Base-by-base conservation (phyloP, 2,113 vertebrate species). In the Lagopus muta region DNA sequence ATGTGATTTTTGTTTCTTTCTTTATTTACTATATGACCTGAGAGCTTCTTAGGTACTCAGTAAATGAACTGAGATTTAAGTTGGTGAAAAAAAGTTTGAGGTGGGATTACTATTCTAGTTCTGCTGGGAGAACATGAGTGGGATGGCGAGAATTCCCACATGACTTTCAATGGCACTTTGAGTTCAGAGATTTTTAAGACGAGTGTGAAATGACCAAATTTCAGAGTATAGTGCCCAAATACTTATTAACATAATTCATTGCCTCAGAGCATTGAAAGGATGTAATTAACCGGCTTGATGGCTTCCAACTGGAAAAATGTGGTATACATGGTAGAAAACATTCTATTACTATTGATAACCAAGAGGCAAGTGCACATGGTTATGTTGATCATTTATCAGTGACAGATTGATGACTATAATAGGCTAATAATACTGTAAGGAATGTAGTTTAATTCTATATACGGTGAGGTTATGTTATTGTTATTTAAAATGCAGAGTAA, bases 311-410 rank as follows among this genome's bases (percentile, higher is more conserved):
- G 83, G 65, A 86, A 86, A 71, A 50, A 55, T 61, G 18, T 20
- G 70, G 19, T 8, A 3, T 8, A 3, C 4, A 47, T 10, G 8
- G 40, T 36, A 85, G 74, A 58, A 82, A 94, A 65, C 32, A 42
- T 40, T 40, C 58, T 27, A 54, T 66, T 3, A 4, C 50, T 89
- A 94, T 92, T 94, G 91, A 77, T 71, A 89, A 88, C 82, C 84
- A 82, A 58, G 10, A 82, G 94, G 94, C 75, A 58, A 82, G 50
- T 3, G 67, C 75, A 14, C 45, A 10, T 45, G 21, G 81, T 79
- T 90, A 52, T 30, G 70, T 55, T 74, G 91, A 88, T 96, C 91
- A 93, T 95, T 97, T 97, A 90, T 86, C 93, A 75, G 91, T 61
- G 65, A 91, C 79, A 95, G 85, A 55, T 32, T 94, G 85, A 91